Conservation (phyloP, 1,140 invertebrate genomes). For the Atta colombica region DNA sequence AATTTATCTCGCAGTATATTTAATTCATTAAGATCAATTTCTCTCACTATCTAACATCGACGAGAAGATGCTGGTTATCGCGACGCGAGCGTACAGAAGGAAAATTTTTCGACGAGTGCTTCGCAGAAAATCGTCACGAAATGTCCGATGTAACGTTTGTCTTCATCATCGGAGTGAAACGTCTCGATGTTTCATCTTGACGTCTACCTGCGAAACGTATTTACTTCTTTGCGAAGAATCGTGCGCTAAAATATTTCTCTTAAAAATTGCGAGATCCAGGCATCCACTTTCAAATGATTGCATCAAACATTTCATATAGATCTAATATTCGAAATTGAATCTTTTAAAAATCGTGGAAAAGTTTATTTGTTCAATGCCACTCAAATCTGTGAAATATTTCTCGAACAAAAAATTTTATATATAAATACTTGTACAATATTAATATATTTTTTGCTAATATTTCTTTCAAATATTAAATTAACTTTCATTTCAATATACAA, state of each 20-base stretch:
- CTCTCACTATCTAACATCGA: slow-evolving; percentile 30
- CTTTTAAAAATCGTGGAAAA: neutral
- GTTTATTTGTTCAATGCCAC: neutral
- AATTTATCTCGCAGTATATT: neutral
- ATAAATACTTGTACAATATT: neutral
- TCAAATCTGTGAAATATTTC: neutral
- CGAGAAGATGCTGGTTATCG: slow-evolving; percentile 1
- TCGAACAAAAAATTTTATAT: neutral
- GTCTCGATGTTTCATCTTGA: slow-evolving; percentile 47
- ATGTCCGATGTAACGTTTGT: slow-evolving; percentile 44
- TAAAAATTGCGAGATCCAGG: slow-evolving; percentile 15
- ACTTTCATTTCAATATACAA: neutral
- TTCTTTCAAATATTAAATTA: neutral
- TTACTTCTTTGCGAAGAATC: slow-evolving; percentile 35
- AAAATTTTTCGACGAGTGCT: slow-evolving; percentile 28
- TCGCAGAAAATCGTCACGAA: slow-evolving; percentile 12
- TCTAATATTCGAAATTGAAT: neutral
- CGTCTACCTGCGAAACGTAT: slow-evolving; percentile 50
- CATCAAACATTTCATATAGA: neutral
- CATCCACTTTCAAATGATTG: neutral
- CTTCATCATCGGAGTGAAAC: slow-evolving; percentile 33
- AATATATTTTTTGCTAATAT: neutral
- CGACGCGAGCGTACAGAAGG: neutral
- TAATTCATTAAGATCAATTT: slow-evolving; percentile 37
- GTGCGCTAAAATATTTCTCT: slow-evolving; percentile 12